These are phyloP conservation scores for Sclerodermus sp. DNA, from an alignment of 2,888 invertebrate species.

Conservation along the genomic window DNA sequence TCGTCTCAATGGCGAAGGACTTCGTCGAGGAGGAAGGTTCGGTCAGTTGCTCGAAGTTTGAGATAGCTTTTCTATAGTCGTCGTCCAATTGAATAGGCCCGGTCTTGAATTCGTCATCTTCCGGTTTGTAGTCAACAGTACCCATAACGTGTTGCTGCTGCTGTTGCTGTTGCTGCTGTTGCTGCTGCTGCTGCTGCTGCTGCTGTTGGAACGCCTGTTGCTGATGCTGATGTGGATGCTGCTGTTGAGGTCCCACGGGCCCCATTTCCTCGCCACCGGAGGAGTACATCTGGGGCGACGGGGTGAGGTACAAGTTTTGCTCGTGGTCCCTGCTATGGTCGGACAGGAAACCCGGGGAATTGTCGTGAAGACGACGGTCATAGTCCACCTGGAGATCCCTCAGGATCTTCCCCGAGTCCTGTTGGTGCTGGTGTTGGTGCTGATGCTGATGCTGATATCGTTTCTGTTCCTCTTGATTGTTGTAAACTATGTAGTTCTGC, in stretches of 20 bases:
- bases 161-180: constrained; percentile 7
- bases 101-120: constrained; percentile 23
- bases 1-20: neutral
- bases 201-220: too few species aligned
- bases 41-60: constrained; percentile 1
- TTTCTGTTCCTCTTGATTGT: constrained; percentile 28
- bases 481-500: constrained; percentile 32
- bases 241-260: constrained; percentile 1
- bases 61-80: too few species aligned
- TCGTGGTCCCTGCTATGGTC: constrained; percentile 46
- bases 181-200: too few species aligned
- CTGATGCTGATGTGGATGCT: neutral
- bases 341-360: constrained; percentile 39
- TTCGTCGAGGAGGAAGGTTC: constrained; percentile 27
- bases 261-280: constrained; percentile 35
- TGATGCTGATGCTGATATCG: constrained; percentile 28
- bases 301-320: constrained; percentile 35
- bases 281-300: constrained; percentile 35
- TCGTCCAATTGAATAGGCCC: neutral
- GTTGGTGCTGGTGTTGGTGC: too few species aligned
- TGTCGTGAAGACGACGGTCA: constrained; percentile 31
- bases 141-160: constrained; percentile 18
- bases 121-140: constrained; percentile 26
- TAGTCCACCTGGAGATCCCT: constrained; percentile 31
- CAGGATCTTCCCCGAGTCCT: constrained; percentile 31